Evolutionary conservation across 2,113 vertebrate species (phyloP).

Genomic region (Lepisosteus oculatus): DNA sequence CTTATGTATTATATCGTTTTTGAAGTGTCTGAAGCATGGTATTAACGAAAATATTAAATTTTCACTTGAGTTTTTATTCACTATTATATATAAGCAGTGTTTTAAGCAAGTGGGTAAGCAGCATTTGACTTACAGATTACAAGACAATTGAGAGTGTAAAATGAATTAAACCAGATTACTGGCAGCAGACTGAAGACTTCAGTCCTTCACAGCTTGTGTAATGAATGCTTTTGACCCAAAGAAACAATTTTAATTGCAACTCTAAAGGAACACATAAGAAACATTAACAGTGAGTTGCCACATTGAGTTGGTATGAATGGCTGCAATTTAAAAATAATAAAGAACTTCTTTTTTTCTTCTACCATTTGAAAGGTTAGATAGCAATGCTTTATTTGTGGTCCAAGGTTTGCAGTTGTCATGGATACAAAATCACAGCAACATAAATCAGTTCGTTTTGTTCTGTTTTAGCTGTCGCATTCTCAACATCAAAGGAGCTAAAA

Average conservation of each 20-base stretch:
- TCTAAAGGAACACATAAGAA: not conserved
- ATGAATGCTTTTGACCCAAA: conserved; percentile 1
- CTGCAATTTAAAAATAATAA: not conserved
- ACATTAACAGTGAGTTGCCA: not conserved
- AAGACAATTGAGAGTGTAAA: not conserved
- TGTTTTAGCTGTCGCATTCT: not conserved
- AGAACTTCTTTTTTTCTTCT: not conserved
- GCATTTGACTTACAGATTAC: not conserved
- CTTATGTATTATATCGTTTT: too few relatives aligned
- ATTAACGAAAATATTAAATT: too few relatives aligned
- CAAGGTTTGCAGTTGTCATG: conserved; percentile 28
- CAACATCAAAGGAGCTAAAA: not conserved
- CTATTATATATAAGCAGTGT: too few relatives aligned
- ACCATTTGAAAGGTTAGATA: too few relatives aligned
- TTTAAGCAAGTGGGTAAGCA: not conserved
- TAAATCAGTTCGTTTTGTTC: conserved; percentile 17
- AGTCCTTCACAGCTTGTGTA: not conserved
- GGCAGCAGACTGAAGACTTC: not conserved
- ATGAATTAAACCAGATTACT: conserved; percentile 1
- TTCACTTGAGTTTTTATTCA: too few relatives aligned
- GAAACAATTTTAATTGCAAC: not conserved
- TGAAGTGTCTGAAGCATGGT: too few relatives aligned
- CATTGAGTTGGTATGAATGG: not conserved
- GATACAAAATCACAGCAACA: conserved; percentile 13
- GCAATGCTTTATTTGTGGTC: conserved; percentile 18